A percentile compares a stretch with the other conserved stretches of the same genome.
Conservation (phyloP, 2,888 invertebrate species). For the Oxytorus armatus region DNA sequence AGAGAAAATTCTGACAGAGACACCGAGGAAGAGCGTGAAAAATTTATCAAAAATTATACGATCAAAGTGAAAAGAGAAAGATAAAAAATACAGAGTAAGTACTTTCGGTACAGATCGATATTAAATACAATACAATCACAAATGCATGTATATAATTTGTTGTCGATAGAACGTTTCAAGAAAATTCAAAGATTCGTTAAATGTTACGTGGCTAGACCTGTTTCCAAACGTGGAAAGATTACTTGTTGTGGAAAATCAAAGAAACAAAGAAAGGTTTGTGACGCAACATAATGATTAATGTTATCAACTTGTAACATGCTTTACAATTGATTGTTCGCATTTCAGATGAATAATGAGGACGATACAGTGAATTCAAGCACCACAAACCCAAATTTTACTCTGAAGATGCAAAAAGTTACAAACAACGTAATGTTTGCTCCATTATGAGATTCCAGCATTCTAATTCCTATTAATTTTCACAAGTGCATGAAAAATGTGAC, state of each 20-base stretch:
- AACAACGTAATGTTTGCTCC: background rate
- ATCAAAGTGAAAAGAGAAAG: slow-evolving; percentile 73
- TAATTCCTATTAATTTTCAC: background rate
- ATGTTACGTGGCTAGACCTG: slow-evolving; percentile 71
- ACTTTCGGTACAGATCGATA: background rate
- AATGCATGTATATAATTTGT: background rate
- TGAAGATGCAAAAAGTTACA: background rate
- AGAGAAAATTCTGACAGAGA: too few species aligned
- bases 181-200: slow-evolving; percentile 68
- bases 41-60: slow-evolving; percentile 75
- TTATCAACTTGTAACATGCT: background rate
- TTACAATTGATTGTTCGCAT: background rate
- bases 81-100: slow-evolving; percentile 73
- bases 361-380: background rate
- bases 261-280: slow-evolving; percentile 27
- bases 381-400: background rate
- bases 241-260: slow-evolving; percentile 71
- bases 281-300: background rate
- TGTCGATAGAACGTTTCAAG: slow-evolving; percentile 68
- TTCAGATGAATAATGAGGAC: slow-evolving; percentile 14
- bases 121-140: slow-evolving; percentile 12
- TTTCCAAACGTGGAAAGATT: slow-evolving; percentile 51
- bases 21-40: slow-evolving; percentile 69
- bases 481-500: background rate
- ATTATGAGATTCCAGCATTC: background rate